Evolutionary conservation across 1,140 invertebrate genomes (phyloP), one percentile per base, ranked within the genome.

Genomic region (Ceratina japonica): DNA sequence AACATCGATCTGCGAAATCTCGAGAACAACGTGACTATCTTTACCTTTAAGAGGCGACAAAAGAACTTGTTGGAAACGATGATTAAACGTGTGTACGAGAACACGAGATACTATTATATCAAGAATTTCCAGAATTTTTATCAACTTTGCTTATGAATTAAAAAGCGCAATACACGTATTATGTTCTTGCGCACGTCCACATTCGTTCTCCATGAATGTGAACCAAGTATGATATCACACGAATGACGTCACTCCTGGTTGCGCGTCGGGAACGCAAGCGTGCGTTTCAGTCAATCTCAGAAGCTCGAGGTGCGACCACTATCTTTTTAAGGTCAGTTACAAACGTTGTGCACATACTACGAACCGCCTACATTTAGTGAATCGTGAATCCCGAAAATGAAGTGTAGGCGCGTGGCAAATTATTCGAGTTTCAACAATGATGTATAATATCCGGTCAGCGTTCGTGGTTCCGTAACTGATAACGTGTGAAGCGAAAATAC

Each of bases 191-290:
- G 1, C 56, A 22, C 27, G 15, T 22, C 1, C 5, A 44, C 15
- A 13, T 59, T 44, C 7, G 13, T 20, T n/a, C 10, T 37, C 12
- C 20, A 66, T 52, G 76, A 75, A 75, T 16, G 54, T 65, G 68
- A 51, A 59, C 63, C 52, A 70, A 31, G 76, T 80, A 87, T 91
- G 89, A 91, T 89, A 89, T 90, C 89, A 90, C 89, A 90, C 31
- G 79, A 76, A 61, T 90, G 90, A 90, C 89, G 88, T 89, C 85
- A 87, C 65, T 49, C 37, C 58, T 77, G 81, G 74, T 68, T 75
- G 16, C 70, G 62, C 74, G 64, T 54, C 49, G 56, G 65, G 73
- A 81, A 72, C 81, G 61, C 74, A 75, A 75, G 59, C 77, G 79
- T 63, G 64, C 59, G 62, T 56, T 86, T 85, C 88, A 91, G 89